These are phyloP conservation scores for Lindbergichthys nudifrons DNA, from an alignment of 2,797 vertebrate species.

Conservation along the genomic window DNA sequence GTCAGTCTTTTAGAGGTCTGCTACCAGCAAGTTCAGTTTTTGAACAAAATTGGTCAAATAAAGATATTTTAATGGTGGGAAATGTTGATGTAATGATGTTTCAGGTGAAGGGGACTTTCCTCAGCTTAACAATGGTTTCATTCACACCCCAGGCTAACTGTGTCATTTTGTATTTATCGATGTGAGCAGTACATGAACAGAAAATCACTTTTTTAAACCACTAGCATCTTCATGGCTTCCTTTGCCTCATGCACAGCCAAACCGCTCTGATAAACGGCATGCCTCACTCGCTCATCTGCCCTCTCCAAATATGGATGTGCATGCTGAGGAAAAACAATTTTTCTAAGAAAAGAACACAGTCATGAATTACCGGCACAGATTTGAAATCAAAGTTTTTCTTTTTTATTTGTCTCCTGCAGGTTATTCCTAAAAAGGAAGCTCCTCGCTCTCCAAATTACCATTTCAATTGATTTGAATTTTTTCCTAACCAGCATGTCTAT, in stretches of 20 bases:
- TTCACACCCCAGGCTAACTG: too few relatives aligned
- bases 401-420: slow-evolving; percentile 83
- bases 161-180: neutral
- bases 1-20: too few relatives aligned
- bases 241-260: neutral
- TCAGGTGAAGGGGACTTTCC: too few relatives aligned
- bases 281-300: slow-evolving; percentile 36
- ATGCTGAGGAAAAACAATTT: slow-evolving; percentile 53
- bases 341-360: slow-evolving; percentile 11
- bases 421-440: slow-evolving; percentile 83
- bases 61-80: too few relatives aligned
- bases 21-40: too few relatives aligned
- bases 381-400: slow-evolving; percentile 72
- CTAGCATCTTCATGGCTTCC: neutral
- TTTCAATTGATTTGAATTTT: slow-evolving; percentile 49
- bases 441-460: slow-evolving; percentile 71
- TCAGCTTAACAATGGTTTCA: too few relatives aligned
- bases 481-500: slow-evolving; percentile 46
- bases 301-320: slow-evolving; percentile 45
- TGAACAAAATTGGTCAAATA: too few relatives aligned
- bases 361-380: slow-evolving; percentile 45
- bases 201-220: neutral
- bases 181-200: neutral
- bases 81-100: too few relatives aligned
- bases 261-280: slow-evolving; percentile 27